Base-by-base conservation (phyloP, 2,113 vertebrate species). In the Barnardius zonarius region DNA sequence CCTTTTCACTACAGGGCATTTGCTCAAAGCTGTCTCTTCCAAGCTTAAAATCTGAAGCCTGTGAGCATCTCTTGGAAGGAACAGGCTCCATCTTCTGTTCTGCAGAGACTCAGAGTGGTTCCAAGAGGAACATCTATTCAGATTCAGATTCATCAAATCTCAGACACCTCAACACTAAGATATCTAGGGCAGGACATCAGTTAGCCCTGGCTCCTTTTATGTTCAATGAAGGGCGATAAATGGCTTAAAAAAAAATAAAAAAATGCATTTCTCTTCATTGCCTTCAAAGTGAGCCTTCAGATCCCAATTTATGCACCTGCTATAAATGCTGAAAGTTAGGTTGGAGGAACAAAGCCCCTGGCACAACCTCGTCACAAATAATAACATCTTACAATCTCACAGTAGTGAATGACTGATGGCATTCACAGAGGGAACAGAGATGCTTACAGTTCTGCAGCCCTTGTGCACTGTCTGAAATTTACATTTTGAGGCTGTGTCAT, bases 201-300 rank as follows among this genome's bases (percentile, higher is more conserved):
- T n/a, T 88, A 92, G 73, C 46, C 61, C 54, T 78, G n/a, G 13
- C 27, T 92, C 64, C 91, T 95, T 88, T 92, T 78, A 88, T 78
- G 91, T 75, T 92, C 92, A 95, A 37, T 59, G 73, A 93, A 93
- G 69, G 33, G 19, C 51, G 55, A 94, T 92, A 93, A 95, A 91
- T 13, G 74, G 61, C 68, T 93, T 84, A 57, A 70, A 78, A 93
- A 95, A 82, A 39, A 39, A n/a, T n/a, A 39, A 93, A 95, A 82
- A 92, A 94, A 78, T 17, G 23, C 55, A 84, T 61, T 92, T 86
- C 80, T 92, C 80, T 94, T 81, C 66, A 86, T 5, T 72, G 86
- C 78, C 92, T 96, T 96, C 73, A 94, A 88, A 95, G 88, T 13
- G 30, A 94, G 80, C 92, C 77, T 92, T 91, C 86, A 63, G 77